A percentile compares a stretch with the other conserved stretches of the same genome.
Conservation (phyloP, 2,888 invertebrate species). For the Rhodophaea formosa region DNA sequence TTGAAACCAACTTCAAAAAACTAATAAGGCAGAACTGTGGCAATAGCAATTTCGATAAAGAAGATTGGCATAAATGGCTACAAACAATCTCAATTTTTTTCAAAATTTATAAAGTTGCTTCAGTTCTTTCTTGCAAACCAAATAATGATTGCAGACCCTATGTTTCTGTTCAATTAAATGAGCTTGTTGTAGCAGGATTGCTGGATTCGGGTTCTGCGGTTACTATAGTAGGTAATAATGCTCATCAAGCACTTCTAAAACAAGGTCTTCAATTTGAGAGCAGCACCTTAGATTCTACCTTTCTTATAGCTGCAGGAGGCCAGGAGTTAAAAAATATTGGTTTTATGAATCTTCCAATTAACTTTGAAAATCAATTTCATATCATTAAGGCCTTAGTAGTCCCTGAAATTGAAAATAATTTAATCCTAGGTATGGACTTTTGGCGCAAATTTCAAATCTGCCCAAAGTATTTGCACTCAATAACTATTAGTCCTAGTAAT, state of each 20-base stretch:
- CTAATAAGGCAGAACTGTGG: not conserved
- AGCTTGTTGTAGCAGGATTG: not conserved
- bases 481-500: not conserved
- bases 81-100: not conserved
- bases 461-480: not conserved
- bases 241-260: not conserved
- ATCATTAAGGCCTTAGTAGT: too few relatives aligned
- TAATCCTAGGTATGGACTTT: not conserved
- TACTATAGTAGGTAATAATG: not conserved
- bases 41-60: not conserved
- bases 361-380: not conserved
- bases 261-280: too few relatives aligned
- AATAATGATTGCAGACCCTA: not conserved
- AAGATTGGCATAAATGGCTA: not conserved
- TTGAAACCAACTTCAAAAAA: not conserved
- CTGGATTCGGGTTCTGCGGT: not conserved
- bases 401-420: too few relatives aligned
- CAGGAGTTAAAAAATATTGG: not conserved
- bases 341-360: not conserved
- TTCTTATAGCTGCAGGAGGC: not conserved
- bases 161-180: not conserved
- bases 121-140: not conserved
- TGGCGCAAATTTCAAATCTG: not conserved
- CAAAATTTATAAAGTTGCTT: not conserved
- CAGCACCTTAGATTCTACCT: too few relatives aligned